These are phyloP conservation scores for Eurois occulta DNA, from an alignment of 2,888 invertebrate species.

Conservation along the genomic window DNA sequence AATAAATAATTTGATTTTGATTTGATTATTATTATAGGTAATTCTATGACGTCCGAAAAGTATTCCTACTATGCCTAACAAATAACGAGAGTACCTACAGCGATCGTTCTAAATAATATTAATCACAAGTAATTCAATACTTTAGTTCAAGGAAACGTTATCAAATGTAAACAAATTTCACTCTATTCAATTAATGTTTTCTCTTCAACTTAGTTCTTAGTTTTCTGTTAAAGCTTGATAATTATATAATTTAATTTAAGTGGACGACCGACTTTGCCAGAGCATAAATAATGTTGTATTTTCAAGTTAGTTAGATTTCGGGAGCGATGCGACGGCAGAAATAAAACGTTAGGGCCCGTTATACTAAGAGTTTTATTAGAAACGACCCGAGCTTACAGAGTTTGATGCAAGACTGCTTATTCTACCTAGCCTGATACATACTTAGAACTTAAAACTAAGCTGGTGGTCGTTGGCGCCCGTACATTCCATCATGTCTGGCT, in stretches of 20 bases:
- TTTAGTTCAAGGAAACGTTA: constrained; percentile 2
- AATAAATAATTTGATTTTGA: too few species aligned
- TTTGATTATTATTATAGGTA: too few species aligned
- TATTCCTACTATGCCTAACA: background rate
- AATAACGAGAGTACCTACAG: background rate
- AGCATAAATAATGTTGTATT: background rate
- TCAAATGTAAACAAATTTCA: constrained; percentile 17
- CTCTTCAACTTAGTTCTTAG: constrained; percentile 10
- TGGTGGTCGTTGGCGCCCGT: too few species aligned
- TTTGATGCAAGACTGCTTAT: too few species aligned
- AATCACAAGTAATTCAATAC: background rate
- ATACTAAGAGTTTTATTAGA: too few species aligned
- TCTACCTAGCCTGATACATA: too few species aligned
- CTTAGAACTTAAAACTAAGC: too few species aligned
- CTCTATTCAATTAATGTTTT: constrained; percentile 17
- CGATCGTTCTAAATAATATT: background rate
- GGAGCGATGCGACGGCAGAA: too few species aligned
- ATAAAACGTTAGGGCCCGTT: too few species aligned
- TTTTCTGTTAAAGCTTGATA: constrained; percentile 24
- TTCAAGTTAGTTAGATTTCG: background rate
- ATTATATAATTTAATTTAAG: constrained; percentile 13
- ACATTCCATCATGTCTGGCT: too few species aligned
- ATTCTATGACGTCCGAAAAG: too few species aligned
- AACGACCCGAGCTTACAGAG: too few species aligned
- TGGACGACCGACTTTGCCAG: background rate